These are phyloP conservation scores for Daubentonia madagascariensis DNA, from an alignment of 2,113 vertebrate species.

Conservation along the genomic window DNA sequence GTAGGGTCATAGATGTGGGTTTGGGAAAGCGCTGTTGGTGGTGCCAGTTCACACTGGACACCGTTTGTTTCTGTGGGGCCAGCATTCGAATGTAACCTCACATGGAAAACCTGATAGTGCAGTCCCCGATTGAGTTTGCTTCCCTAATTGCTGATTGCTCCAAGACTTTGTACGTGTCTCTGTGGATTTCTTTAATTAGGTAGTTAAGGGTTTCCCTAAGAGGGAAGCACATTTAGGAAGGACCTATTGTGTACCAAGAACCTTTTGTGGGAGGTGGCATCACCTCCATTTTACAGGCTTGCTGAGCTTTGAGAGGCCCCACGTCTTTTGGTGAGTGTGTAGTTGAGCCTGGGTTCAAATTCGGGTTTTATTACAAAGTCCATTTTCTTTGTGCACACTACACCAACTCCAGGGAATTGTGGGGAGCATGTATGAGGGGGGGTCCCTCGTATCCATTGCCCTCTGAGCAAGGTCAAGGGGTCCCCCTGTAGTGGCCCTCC, in stretches of 20 bases:
- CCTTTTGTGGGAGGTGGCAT: not conserved
- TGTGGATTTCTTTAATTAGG: not conserved
- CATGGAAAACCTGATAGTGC: no score
- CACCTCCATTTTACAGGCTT: not conserved
- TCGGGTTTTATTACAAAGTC: not conserved
- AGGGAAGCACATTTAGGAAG: not conserved
- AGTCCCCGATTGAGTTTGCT: not conserved
- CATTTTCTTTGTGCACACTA: not conserved
- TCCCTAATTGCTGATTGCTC: not conserved
- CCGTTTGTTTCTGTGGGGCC: not conserved
- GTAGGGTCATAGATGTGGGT: accelerated
- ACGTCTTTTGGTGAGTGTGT: not conserved
- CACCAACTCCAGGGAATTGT: not conserved
- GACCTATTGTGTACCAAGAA: not conserved
- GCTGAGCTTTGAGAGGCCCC: not conserved
- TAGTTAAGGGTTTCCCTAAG: not conserved
- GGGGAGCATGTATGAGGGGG: not conserved
- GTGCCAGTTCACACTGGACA: accelerated
- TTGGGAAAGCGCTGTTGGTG: no score
- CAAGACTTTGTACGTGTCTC: not conserved
- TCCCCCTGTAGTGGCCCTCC: not conserved
- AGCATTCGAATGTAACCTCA: not conserved
- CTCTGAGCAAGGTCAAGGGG: not conserved
- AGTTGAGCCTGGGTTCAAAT: not conserved
- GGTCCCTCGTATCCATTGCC: not conserved